Percentiles rank a stretch among this genome's conserved stretches.
Conservation (phyloP, 2,797 vertebrate species). For the Cichlasoma orientale region DNA sequence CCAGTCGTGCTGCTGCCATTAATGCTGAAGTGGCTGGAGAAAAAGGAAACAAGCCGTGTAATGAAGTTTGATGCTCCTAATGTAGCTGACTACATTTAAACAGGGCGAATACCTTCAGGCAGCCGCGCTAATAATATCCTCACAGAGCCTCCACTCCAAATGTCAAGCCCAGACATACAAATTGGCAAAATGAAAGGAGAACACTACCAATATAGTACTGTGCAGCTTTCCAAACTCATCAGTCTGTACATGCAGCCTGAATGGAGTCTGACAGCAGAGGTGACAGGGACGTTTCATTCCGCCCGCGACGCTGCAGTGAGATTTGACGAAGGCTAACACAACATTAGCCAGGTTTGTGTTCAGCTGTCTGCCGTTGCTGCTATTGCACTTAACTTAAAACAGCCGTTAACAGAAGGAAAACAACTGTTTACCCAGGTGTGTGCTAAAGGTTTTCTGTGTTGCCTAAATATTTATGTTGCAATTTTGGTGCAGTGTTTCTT, state of each 20-base stretch:
- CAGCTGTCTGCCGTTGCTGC: slow-evolving; percentile 2
- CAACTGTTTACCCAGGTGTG: slow-evolving; percentile 57
- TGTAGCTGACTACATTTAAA: slow-evolving; percentile 58
- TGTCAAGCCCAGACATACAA: slow-evolving; percentile 64
- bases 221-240: slow-evolving; percentile 56
- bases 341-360: slow-evolving; percentile 30
- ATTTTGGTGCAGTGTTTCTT: slow-evolving; percentile 12
- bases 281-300: slow-evolving; percentile 52
- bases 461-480: slow-evolving; percentile 34
- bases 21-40: slow-evolving; percentile 54
- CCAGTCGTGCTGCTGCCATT: slow-evolving; percentile 6
- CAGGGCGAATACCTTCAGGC: slow-evolving; percentile 71
- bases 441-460: slow-evolving; percentile 21
- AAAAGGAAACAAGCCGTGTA: slow-evolving; percentile 63
- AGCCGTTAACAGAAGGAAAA: slow-evolving; percentile 26
- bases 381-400: slow-evolving; percentile 16
- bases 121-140: slow-evolving; percentile 72
- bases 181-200: slow-evolving; percentile 49
- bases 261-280: slow-evolving; percentile 64
- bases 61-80: slow-evolving; percentile 71
- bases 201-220: slow-evolving; percentile 17
- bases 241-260: slow-evolving; percentile 34
- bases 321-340: slow-evolving; percentile 42
- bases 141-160: slow-evolving; percentile 54
- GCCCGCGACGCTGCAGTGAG: slow-evolving; percentile 18